A percentile compares a stretch with the other conserved stretches of the same genome.
phyloP scores from a whole-genome alignment of 2,888 invertebrate genomes.

The Phortica okadai region DNA sequence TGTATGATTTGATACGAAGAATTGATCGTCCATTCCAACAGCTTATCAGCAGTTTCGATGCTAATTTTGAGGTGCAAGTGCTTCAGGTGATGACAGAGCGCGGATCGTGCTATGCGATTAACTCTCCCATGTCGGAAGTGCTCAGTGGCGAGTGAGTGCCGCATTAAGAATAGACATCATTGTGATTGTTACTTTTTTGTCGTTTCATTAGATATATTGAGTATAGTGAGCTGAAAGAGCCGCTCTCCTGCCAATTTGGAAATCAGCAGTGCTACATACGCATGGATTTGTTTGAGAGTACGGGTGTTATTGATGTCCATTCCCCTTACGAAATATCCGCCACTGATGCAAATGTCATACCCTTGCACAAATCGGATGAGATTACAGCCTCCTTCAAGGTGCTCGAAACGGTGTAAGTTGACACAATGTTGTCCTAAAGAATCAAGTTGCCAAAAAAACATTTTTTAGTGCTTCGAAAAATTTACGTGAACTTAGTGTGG shows the following conservation, averaged over 20 bases:
- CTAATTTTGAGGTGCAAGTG: slow-evolving; percentile 62
- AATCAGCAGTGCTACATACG: slow-evolving; percentile 74
- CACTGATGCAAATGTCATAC: slow-evolving; percentile 64
- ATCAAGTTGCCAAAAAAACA: neutral
- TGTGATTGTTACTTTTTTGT: neutral
- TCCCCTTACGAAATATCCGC: slow-evolving; percentile 73
- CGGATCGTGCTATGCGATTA: slow-evolving; percentile 82
- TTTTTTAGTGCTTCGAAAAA: slow-evolving; percentile 67
- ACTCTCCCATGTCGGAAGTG: slow-evolving; percentile 77
- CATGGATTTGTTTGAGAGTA: slow-evolving; percentile 72
- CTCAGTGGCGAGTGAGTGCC: slow-evolving; percentile 60
- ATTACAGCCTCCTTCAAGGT: slow-evolving; percentile 73
- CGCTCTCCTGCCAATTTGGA: slow-evolving; percentile 71
- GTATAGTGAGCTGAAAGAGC: slow-evolving; percentile 51
- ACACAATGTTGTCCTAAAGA: neutral
- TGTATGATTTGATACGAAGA: slow-evolving; percentile 70
- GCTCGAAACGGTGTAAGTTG: slow-evolving; percentile 73
- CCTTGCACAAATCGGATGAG: slow-evolving; percentile 72
- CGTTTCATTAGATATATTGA: slow-evolving; percentile 21
- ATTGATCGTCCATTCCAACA: slow-evolving; percentile 70
- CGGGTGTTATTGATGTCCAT: slow-evolving; percentile 73
- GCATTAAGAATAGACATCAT: neutral
- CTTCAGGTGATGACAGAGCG: slow-evolving; percentile 80
- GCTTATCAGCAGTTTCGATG: slow-evolving; percentile 63
- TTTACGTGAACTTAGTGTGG: slow-evolving; percentile 74